Evolutionary conservation across 2,797 vertebrate genomes (phyloP), one percentile per base, ranked within the genome.

Genomic region (Onychomys leucogaster): DNA sequence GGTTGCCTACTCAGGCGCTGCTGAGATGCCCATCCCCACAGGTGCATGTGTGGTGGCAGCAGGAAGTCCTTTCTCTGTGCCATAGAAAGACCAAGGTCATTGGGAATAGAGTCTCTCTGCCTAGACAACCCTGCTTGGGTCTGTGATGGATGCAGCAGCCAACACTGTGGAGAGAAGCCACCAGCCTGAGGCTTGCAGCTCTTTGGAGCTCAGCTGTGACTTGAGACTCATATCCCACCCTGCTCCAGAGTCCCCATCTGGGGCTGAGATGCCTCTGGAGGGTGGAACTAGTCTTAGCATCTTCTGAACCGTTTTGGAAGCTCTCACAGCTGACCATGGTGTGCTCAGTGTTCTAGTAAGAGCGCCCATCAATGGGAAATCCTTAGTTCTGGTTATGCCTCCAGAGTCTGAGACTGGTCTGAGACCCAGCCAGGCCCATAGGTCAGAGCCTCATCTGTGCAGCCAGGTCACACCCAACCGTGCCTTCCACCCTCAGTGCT

Each of bases 21-120:
- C 0, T 2, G 7, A 49, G 55, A 46, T 73, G 41, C 4, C 49
- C 61, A 3, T 69, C 12, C 32, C 29, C 34, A 37, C 5, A 43
- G 17, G 29, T 16, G 5, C 25, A 34, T 3, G 27, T 27, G 0
- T 6, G 16, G 41, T 5, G 10, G 25, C 10, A 2, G 41, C 5
- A 57, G 49, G 41, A 29, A 37, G 13, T 0, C 52, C 52, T 78
- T 85, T 34, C 88, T 85, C 2, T 37, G 57, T 41, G 41, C 9
- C 73, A 59, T 13, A 41, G 16, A 63, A 43, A 13, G 34, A 11
- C 57, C 34, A 46, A 75, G 55, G 43, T 11, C 9, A 10, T 43
- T 29, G 4, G 71, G 25, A 5, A 14, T 0, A 59, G 23, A 49
- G 32, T 67, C 37, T 29, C 27, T 55, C 85, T 27, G n/a, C 34